Evolutionary conservation across 2,113 vertebrate genomes (phyloP).

Genomic region (Triplophysa tibetana): DNA sequence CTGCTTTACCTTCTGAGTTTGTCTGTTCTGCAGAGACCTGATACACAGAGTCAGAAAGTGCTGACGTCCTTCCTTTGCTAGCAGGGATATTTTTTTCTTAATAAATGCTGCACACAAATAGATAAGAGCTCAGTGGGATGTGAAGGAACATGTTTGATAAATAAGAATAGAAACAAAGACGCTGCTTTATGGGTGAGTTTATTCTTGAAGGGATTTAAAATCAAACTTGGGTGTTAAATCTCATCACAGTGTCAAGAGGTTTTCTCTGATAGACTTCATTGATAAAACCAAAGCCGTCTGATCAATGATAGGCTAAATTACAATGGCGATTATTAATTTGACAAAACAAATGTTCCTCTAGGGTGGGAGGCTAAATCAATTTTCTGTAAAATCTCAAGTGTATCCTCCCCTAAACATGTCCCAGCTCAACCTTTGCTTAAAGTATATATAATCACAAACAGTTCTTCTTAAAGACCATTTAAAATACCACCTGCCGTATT

Average conservation of each 20-base stretch:
- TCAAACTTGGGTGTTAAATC: not conserved
- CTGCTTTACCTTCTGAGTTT: slow-evolving; percentile 68
- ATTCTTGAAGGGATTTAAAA: slow-evolving; percentile 7
- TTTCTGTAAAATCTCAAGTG: too few species aligned
- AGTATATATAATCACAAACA: too few species aligned
- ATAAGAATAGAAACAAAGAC: slow-evolving; percentile 43
- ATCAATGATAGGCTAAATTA: not conserved
- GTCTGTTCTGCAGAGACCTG: slow-evolving; percentile 62
- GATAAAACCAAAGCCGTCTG: not conserved
- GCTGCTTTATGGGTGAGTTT: slow-evolving; percentile 47
- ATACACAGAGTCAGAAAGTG: slow-evolving; percentile 54
- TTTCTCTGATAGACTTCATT: not conserved
- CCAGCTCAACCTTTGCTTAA: too few species aligned
- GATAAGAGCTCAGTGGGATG: slow-evolving; percentile 65
- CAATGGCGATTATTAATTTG: too few species aligned
- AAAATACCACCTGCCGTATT: too few species aligned
- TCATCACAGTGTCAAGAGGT: not conserved
- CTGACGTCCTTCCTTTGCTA: slow-evolving; percentile 64
- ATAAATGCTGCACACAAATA: slow-evolving; percentile 68
- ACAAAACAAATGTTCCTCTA: too few species aligned
- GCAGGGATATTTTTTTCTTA: slow-evolving; percentile 59
- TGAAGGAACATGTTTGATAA: slow-evolving; percentile 55
- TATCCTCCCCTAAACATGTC: too few species aligned
- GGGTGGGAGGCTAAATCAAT: too few species aligned
- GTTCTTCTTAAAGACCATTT: too few species aligned